Conservation (phyloP, 2,113 vertebrate genomes). For the Cebus imitator region DNA sequence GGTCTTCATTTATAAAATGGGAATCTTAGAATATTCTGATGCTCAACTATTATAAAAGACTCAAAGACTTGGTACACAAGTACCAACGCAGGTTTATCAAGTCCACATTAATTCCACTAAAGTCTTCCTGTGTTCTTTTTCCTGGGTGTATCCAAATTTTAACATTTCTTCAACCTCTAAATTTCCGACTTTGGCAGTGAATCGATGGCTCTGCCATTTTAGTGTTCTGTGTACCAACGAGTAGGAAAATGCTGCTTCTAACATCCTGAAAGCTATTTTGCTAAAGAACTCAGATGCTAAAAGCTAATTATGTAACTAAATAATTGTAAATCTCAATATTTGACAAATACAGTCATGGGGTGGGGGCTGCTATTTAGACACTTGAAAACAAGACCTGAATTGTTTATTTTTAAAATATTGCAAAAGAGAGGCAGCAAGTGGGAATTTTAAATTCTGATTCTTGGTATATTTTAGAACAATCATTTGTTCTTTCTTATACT, state of each 20-base stretch:
- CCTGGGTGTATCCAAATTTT: not conserved
- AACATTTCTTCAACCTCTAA: not conserved
- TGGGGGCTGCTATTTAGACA: not conserved
- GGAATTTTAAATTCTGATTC: not conserved
- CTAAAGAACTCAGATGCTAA: not conserved
- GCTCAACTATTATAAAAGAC: not conserved
- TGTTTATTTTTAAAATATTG: not conserved
- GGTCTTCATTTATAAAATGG: not conserved
- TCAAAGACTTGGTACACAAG: not conserved
- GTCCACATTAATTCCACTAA: not conserved
- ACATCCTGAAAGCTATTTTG: not conserved
- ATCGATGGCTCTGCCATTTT: not conserved
- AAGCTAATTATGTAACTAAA: not conserved
- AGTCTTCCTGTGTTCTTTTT: not conserved
- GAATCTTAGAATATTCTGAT: not conserved
- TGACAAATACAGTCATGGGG: not conserved
- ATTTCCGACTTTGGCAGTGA: not conserved
- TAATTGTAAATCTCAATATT: not conserved
- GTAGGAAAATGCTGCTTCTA: not conserved
- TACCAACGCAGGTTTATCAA: not conserved
- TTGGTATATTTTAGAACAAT: not conserved
- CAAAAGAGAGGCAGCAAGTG: slow-evolving; percentile 19
- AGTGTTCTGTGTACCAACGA: not conserved
- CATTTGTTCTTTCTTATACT: slow-evolving; percentile 58
- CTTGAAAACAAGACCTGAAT: not conserved